These are phyloP conservation scores for Polydrusus tereticollis DNA, from an alignment of 2,888 invertebrate species.

Conservation along the genomic window DNA sequence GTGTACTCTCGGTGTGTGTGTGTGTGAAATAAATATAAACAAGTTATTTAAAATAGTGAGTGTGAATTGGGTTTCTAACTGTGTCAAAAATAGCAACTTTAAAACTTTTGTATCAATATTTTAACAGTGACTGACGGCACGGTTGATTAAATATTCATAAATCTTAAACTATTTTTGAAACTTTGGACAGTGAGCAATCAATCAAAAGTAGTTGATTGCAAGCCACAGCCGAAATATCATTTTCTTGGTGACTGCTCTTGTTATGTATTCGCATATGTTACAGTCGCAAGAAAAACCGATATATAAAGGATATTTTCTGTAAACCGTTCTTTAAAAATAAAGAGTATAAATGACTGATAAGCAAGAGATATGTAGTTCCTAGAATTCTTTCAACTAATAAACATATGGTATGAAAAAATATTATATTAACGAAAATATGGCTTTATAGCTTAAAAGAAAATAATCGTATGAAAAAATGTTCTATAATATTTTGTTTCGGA, in stretches of 20 bases:
- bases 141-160: neutral
- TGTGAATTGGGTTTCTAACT: constrained; percentile 2
- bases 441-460: no score
- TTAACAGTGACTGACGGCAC: neutral
- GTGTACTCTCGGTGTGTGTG: constrained; percentile 47
- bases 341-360: neutral
- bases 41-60: constrained; percentile 39
- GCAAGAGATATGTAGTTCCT: no score
- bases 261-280: neutral
- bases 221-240: neutral
- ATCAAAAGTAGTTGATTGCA: neutral
- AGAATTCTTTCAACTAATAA: no score
- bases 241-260: neutral
- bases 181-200: neutral
- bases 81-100: constrained; percentile 5
- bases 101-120: neutral
- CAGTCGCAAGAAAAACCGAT: neutral
- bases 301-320: neutral
- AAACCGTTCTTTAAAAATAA: neutral
- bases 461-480: no score
- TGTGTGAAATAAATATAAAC: constrained; percentile 47
- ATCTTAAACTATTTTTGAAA: neutral
- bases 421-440: no score
- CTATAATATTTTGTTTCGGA: no score
- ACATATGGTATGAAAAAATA: no score